phyloP scores from a whole-genome alignment of 2,888 invertebrate genomes.

The Hirtodrosophila confusa region DNA sequence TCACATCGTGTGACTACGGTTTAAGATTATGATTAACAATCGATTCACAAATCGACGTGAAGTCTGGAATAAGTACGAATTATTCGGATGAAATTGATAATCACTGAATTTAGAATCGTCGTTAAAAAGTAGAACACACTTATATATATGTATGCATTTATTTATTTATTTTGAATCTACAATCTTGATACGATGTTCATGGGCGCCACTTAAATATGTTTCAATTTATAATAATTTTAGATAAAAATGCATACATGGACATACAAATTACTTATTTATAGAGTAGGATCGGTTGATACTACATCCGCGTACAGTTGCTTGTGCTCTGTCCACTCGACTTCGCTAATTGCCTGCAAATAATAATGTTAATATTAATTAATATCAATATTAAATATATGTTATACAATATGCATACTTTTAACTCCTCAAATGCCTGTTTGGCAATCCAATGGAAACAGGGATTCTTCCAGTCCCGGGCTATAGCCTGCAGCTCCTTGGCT shows the following conservation, averaged over 20 bases:
- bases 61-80: too few species aligned
- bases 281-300: conserved; percentile 31
- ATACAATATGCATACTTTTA: conserved; percentile 47
- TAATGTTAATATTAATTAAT: not conserved
- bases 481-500: conserved; percentile 53
- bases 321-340: conserved; percentile 67
- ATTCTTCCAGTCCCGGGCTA: conserved; percentile 57
- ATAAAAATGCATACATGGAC: conserved; percentile 40
- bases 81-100: too few species aligned
- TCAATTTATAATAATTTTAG: conserved; percentile 17
- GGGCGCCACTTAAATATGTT: conserved; percentile 11
- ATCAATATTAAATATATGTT: not conserved
- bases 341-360: conserved; percentile 60
- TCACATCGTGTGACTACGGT: too few species aligned
- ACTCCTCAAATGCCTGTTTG: conserved; percentile 56
- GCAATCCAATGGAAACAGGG: conserved; percentile 65
- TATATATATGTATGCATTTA: conserved; percentile 42
- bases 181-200: conserved; percentile 21
- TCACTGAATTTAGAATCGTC: too few species aligned
- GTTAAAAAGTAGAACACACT: not conserved
- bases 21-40: too few species aligned
- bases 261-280: conserved; percentile 19
- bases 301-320: conserved; percentile 38
- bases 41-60: too few species aligned
- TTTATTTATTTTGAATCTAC: conserved; percentile 34